Evolutionary conservation across 2,797 vertebrate species (phyloP), one percentile per base, ranked within the genome.

Genomic region (Megaceryle alcyon): DNA sequence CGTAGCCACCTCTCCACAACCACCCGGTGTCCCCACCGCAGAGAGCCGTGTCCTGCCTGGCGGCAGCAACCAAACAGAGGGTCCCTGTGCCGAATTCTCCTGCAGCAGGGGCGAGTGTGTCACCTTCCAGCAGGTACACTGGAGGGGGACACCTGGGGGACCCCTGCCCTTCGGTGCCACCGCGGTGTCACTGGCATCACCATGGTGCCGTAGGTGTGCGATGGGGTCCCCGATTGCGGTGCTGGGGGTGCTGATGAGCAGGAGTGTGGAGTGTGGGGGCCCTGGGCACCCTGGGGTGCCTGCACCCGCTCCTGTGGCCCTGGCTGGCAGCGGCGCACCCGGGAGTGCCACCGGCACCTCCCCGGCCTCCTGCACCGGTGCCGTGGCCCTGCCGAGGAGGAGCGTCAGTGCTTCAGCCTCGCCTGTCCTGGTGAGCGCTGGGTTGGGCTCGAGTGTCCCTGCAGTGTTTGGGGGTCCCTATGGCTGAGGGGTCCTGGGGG

Each of bases 231-330:
- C 3, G 98, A 99, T 80, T 99, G 99, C 28, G 87, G 92, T 4
- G 97, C 98, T 6, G 94, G 91, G n/a, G 77, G 49, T 81, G 31
- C 78, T 72, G 99, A 98, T 79, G 99, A 98, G 97, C 87, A 86
- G 82, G 97, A 80, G 81, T 99, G 98, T 43, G 98, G 97, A 18
- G 95, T 84, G 16, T 99, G 99, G 99, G 96, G 97, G 10, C 64
- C 97, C 18, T 99, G 99, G 99, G 98, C 97, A 7, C 82, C 96
- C 0, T 99, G 99, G 99, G 98, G 97, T 11, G 25, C 94, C 7
- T 99, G 99, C 95, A 99, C 98, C 65, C 92, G 5, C 26, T 98
- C 98, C 6, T 99, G 99, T 26, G 99, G 98, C 28, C 94, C 98
- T 0, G 98, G 99, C 14, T 89, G 83, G 23, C 98, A 97, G 97